A percentile compares a stretch with the other conserved stretches of the same genome.
Evolutionary conservation across 2,888 invertebrate genomes (phyloP).

Genomic region (Malacosoma neustria): DNA sequence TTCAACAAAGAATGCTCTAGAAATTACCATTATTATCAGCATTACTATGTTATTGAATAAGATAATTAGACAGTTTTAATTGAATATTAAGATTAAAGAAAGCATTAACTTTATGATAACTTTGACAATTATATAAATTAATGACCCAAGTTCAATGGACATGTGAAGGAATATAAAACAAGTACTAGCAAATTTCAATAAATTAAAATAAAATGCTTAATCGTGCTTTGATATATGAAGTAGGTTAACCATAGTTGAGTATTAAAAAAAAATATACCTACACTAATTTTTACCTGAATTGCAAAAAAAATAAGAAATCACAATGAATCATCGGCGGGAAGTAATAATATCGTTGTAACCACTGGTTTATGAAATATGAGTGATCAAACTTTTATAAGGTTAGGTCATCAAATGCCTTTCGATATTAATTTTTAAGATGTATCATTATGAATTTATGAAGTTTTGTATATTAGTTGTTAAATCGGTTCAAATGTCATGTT

Average conservation of each 20-base stretch:
- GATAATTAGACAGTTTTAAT: too few species aligned
- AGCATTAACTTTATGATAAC: too few species aligned
- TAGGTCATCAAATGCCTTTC: slow-evolving; percentile 17
- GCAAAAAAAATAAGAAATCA: slow-evolving; percentile 8
- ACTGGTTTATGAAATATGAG: slow-evolving; percentile 18
- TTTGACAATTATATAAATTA: too few species aligned
- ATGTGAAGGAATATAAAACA: too few species aligned
- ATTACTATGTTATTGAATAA: background rate
- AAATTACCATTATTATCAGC: slow-evolving; percentile 4
- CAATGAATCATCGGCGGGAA: slow-evolving; percentile 42
- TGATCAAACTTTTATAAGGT: slow-evolving; percentile 22
- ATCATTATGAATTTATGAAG: slow-evolving; percentile 7
- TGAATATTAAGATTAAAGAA: too few species aligned
- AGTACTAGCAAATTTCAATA: too few species aligned
- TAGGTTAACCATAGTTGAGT: too few species aligned
- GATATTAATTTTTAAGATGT: background rate
- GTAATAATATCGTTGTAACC: slow-evolving; percentile 18
- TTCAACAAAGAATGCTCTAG: slow-evolving; percentile 7
- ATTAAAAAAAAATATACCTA: too few species aligned
- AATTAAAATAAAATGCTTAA: too few species aligned
- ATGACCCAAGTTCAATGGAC: too few species aligned
- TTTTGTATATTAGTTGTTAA: slow-evolving; percentile 14
- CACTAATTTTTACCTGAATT: too few species aligned
- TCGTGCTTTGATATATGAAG: too few species aligned
- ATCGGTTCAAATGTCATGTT: slow-evolving; percentile 29